Conservation (phyloP, 30 jellyfish, hydroid and myxozoan genomes). For the Phacellophora camtschatica region DNA sequence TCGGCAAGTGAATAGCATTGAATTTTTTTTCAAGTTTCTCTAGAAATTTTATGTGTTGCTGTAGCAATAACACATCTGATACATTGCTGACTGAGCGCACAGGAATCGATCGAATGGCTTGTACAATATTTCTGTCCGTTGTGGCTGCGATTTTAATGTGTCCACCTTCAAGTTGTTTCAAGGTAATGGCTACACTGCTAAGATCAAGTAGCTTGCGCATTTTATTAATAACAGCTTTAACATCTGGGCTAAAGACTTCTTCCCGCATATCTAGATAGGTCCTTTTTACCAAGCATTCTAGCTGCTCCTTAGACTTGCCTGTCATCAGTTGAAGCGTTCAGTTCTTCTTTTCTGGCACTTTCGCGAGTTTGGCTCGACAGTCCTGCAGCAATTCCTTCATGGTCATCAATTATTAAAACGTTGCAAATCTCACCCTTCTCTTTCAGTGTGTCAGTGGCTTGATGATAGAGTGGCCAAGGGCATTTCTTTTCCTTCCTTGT, state of each 20-base stretch:
- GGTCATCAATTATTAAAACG: not conserved
- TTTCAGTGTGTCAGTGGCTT: not conserved
- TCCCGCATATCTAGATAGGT: conserved; percentile 22
- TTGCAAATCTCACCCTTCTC: not conserved
- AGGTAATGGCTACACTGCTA: not conserved
- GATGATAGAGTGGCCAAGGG: conserved; percentile 10
- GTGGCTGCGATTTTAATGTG: conserved; percentile 26
- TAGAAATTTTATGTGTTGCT: not conserved
- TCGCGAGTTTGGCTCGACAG: conserved; percentile 15
- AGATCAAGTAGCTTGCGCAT: conserved; percentile 13
- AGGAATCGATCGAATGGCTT: conserved; percentile 32
- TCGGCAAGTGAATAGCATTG: not conserved
- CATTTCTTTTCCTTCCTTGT: not conserved
- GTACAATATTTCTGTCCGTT: not conserved
- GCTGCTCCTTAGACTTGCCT: conserved; percentile 13
- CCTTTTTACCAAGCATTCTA: not conserved
- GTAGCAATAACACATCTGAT: not conserved
- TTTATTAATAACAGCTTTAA: not conserved
- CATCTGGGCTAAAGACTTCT: conserved; percentile 20
- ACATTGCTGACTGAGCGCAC: conserved; percentile 18
- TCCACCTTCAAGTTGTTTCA: conserved; percentile 28
- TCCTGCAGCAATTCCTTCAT: conserved; percentile 2
- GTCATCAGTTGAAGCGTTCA: not conserved
- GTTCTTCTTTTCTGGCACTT: conserved; percentile 1
- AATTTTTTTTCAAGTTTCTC: conserved; percentile 9